Percentiles rank a stretch among this genome's conserved stretches.
Evolutionary conservation across 1,140 invertebrate genomes (phyloP).

Genomic region (Yoshiicerus persimilis): DNA sequence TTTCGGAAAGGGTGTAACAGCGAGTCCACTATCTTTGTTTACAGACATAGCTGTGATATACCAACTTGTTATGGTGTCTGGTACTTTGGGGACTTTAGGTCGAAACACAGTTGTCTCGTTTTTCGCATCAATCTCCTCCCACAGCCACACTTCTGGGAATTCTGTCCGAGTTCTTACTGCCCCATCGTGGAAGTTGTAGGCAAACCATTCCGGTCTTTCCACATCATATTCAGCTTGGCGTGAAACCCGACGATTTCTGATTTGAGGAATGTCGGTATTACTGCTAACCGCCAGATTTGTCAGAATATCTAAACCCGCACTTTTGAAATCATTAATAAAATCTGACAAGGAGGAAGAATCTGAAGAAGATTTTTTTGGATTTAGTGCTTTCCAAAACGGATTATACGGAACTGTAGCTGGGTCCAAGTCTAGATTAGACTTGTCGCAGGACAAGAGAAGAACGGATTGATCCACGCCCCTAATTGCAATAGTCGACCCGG

Average conservation of each 20-base stretch:
- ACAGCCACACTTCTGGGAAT: slow-evolving; percentile 69
- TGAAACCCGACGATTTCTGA: background rate
- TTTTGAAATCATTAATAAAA: background rate
- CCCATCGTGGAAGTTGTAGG: background rate
- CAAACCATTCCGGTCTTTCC: background rate
- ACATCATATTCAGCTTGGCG: background rate
- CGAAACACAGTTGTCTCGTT: slow-evolving; percentile 57
- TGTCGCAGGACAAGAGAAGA: slow-evolving; percentile 65
- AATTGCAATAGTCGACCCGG: slow-evolving; percentile 60
- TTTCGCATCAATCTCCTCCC: slow-evolving; percentile 60
- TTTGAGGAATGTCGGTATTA: background rate
- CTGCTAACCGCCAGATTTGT: background rate
- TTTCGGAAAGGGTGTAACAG: background rate
- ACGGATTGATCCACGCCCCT: slow-evolving; percentile 84
- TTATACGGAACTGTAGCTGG: background rate
- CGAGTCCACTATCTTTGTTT: slow-evolving; percentile 67
- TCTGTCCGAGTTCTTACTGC: slow-evolving; percentile 58
- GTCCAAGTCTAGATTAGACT: slow-evolving; percentile 56
- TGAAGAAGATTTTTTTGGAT: background rate
- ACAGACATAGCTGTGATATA: slow-evolving; percentile 88
- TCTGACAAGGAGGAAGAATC: background rate
- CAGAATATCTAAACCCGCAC: background rate
- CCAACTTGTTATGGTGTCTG: slow-evolving; percentile 90
- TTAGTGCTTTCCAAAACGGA: background rate
- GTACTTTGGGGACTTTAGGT: slow-evolving; percentile 61